phyloP scores from a whole-genome alignment of 2,113 vertebrate genomes.

The Rhadina sibilatrix region DNA sequence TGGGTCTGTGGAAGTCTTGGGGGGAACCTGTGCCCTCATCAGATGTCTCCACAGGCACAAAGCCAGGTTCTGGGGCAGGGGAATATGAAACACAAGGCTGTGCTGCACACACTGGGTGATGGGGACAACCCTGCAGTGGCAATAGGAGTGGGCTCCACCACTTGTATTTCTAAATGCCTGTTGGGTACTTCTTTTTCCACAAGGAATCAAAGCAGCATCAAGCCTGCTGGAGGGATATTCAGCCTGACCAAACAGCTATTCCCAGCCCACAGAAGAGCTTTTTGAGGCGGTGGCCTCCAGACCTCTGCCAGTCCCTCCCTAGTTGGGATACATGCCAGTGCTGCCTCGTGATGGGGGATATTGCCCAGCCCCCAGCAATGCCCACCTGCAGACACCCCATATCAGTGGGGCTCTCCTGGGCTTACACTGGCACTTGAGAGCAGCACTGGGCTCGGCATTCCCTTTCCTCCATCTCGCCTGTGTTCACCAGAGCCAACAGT shows the following conservation, averaged over 20 bases:
- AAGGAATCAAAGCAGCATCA: background rate
- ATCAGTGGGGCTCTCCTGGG: background rate
- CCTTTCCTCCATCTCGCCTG: background rate
- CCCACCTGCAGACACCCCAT: background rate
- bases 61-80: background rate
- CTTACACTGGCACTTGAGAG: rapidly evolving
- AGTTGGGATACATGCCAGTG: background rate
- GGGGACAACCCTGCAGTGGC: background rate
- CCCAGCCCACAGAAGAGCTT: background rate
- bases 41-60: background rate
- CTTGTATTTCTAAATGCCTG: background rate
- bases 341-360: rapidly evolving
- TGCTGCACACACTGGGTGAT: background rate
- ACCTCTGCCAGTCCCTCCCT: background rate
- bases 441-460: background rate
- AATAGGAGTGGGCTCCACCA: background rate
- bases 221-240: background rate
- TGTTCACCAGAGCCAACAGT: background rate
- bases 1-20: rapidly evolving
- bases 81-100: background rate
- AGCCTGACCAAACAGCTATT: background rate
- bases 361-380: background rate
- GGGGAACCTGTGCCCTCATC: background rate
- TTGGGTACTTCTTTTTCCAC: background rate
- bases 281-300: background rate